A percentile compares a stretch with the other conserved stretches of the same genome.
Conservation (phyloP, 2,113 vertebrate genomes). For the Oenanthe melanoleuca region DNA sequence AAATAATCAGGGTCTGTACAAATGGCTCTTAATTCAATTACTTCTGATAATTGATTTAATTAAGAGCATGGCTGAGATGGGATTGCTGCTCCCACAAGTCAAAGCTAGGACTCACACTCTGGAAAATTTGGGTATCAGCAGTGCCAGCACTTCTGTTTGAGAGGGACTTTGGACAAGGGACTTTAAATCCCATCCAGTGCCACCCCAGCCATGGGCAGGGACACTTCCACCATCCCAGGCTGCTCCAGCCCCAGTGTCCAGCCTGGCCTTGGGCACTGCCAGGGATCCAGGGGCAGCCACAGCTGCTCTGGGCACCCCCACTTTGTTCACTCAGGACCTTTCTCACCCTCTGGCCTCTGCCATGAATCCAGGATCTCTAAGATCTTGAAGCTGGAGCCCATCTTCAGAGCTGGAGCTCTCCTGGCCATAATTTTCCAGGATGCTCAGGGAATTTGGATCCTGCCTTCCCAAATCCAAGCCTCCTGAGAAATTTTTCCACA, state of each 20-base stretch:
- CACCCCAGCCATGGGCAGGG: background rate
- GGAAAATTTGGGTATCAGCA: background rate
- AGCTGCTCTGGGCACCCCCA: background rate
- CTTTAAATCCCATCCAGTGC: accelerated
- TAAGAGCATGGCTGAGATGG: background rate
- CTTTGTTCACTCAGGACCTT: background rate
- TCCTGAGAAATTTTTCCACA: background rate
- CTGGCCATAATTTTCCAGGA: background rate
- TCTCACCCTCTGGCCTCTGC: background rate
- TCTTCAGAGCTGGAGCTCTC: background rate
- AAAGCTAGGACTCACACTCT: background rate
- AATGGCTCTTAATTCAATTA: conserved; percentile 24
- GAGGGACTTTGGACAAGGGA: background rate
- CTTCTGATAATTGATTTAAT: conserved; percentile 19
- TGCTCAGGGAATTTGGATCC: background rate
- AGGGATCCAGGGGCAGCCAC: background rate
- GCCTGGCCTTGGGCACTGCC: accelerated
- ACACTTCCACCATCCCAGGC: background rate
- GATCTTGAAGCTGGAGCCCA: background rate
- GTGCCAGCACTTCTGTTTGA: background rate
- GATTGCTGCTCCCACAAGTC: background rate
- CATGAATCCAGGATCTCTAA: background rate
- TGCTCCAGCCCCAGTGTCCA: background rate
- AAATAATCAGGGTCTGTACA: background rate
- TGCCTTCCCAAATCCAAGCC: background rate